Evolutionary conservation across 2,888 invertebrate genomes (phyloP).

Genomic region (Drosophila parthenogenetica): DNA sequence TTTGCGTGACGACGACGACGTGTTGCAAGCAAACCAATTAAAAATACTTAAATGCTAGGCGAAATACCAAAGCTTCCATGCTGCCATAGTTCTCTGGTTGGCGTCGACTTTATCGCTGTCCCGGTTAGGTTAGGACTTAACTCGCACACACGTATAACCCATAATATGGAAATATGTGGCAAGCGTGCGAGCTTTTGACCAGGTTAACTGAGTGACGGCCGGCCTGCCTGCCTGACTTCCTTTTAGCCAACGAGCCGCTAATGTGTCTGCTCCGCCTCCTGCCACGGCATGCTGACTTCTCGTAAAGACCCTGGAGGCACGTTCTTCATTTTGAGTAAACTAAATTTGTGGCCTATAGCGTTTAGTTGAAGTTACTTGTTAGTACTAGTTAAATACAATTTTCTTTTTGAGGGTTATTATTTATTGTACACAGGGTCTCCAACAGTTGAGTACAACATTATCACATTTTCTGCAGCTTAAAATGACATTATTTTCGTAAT

Average conservation of each 20-base stretch:
- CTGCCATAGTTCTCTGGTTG: not conserved
- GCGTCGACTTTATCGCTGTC: slow-evolving; percentile 28
- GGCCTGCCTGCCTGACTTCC: not conserved
- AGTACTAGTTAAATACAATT: too few species aligned
- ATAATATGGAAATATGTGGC: slow-evolving; percentile 46
- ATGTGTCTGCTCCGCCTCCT: slow-evolving; percentile 46
- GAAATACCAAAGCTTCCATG: slow-evolving; percentile 47
- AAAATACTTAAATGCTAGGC: slow-evolving; percentile 57
- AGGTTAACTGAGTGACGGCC: slow-evolving; percentile 44
- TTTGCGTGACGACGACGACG: slow-evolving; percentile 65
- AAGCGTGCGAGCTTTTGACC: slow-evolving; percentile 38
- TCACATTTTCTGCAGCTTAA: too few species aligned
- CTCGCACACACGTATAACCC: slow-evolving; percentile 8
- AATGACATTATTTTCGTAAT: slow-evolving; percentile 23
- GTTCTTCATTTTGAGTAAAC: too few species aligned
- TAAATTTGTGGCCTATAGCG: too few species aligned
- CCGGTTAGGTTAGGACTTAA: slow-evolving; percentile 12
- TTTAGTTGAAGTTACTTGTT: too few species aligned
- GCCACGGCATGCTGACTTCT: too few species aligned
- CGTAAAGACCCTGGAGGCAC: too few species aligned
- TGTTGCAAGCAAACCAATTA: slow-evolving; percentile 62
- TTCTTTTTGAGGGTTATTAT: too few species aligned
- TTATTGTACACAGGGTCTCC: too few species aligned
- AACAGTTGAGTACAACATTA: too few species aligned
- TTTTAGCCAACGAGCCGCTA: slow-evolving; percentile 64